Conservation (phyloP, 30 jellyfish, hydroid and myxozoan genomes). For the Clytia hemisphaerica region DNA sequence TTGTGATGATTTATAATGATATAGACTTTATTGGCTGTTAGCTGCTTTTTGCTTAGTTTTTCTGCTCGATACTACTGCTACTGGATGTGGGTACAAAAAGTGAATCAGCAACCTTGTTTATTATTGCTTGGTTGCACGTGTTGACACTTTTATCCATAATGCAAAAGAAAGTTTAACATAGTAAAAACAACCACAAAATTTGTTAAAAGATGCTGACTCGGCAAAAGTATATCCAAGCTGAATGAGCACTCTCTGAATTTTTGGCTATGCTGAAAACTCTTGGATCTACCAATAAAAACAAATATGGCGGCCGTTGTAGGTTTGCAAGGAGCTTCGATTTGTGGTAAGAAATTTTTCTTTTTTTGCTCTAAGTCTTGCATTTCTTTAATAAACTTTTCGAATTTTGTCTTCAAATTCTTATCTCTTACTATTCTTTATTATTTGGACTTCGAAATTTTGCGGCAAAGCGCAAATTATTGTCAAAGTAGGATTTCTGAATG, state of each 20-base stretch:
- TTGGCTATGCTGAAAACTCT: neutral
- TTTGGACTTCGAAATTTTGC: too few species aligned
- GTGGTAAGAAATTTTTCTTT: neutral
- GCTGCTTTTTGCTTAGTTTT: too few species aligned
- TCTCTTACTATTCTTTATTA: too few species aligned
- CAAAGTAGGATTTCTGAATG: too few species aligned
- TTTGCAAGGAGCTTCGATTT: neutral
- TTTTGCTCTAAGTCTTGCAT: too few species aligned
- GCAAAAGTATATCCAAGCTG: neutral
- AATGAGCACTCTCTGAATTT: neutral
- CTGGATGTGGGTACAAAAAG: neutral
- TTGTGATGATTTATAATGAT: too few species aligned
- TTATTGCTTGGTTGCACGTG: neutral
- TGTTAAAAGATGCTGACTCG: neutral
- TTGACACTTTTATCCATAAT: neutral
- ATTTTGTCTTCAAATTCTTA: too few species aligned
- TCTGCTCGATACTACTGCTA: neutral
- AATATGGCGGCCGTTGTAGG: constrained; percentile 16
- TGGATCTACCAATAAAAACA: neutral
- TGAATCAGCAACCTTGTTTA: neutral
- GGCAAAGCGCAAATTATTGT: too few species aligned
- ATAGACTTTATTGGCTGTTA: too few species aligned
- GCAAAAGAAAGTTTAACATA: neutral
- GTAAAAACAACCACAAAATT: neutral
- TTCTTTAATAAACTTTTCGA: too few species aligned